Evolutionary conservation across 2,888 invertebrate species (phyloP), one percentile per base, ranked within the genome.

Genomic region (Taenaris catops): DNA sequence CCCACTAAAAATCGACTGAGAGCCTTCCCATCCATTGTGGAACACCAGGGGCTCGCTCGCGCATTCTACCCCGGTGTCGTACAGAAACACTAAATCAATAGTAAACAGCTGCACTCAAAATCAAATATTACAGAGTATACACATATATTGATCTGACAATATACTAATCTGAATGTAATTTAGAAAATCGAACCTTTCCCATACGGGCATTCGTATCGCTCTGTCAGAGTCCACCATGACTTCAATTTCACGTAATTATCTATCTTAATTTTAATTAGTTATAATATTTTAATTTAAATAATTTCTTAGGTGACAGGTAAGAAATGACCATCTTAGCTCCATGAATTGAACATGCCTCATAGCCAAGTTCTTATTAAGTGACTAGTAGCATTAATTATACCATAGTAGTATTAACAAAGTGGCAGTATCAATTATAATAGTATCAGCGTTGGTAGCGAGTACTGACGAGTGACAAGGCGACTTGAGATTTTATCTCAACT

Each of bases 401-500:
- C 7, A 29, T 21, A 29, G 27, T 19, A 12, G 10, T 14, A 23
- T 31, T 21, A 17, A 11, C 11, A 14, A 11, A 21, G 23, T 16
- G 10, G 4, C n/a, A 14, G 31, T 29, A 31, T 31, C 31, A 31
- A 31, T 31, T 31, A 31, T 31, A 16, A 14, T 31, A 23, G 14
- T 31, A 31, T 31, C 31, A 23, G 20, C 19, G 2, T 11, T 11
- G 8, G 14, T 16, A 21, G 29, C 29, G 21, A 29, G 4, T 20
- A 20, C 21, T 31, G 31, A 31, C 23, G 31, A 31, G 31, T 23
- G 31, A 31, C 31, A 31, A 4, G 59, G 47, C 54, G 55, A 57
- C 66, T 66, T 69, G 57, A 76, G 76, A 78, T 79, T 59, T 63
- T 76, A 78, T 76, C 76, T 48, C 41, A 20, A 8, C 32, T 27